A percentile compares a stretch with the other conserved stretches of the same genome.
Conservation (phyloP, 2,113 vertebrate species). For the Cairina moschata region DNA sequence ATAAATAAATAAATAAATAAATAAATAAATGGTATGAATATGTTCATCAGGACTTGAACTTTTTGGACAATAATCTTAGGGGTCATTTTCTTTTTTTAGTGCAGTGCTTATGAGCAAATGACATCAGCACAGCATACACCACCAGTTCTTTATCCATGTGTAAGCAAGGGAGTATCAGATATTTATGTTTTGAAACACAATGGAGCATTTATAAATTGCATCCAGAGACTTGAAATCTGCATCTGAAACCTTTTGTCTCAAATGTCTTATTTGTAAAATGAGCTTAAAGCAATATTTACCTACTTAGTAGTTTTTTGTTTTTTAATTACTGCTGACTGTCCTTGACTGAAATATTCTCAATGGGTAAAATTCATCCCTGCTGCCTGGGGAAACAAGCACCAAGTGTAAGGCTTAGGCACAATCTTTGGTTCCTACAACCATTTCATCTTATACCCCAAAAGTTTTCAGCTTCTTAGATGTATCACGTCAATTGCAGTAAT, state of each 20-base stretch:
- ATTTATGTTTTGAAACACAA: neutral
- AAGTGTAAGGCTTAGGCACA: neutral
- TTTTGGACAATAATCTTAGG: neutral
- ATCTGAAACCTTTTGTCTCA: neutral
- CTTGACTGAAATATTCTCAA: neutral
- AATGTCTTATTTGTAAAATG: neutral
- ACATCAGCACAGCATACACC: neutral
- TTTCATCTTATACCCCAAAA: neutral
- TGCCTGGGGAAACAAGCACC: neutral
- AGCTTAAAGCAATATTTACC: conserved; percentile 16
- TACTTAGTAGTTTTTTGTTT: neutral
- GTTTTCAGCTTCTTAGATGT: neutral
- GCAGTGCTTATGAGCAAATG: neutral
- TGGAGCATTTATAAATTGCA: neutral
- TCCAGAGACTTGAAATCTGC: neutral
- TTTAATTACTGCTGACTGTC: conserved; percentile 16
- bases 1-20: no score
- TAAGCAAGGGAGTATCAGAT: neutral
- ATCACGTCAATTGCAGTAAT: neutral
- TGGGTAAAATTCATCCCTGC: neutral
- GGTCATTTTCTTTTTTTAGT: neutral
- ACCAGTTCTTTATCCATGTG: neutral
- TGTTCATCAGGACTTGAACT: neutral
- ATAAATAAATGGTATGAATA: neutral
- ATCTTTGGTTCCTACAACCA: neutral